A percentile compares a stretch with the other conserved stretches of the same genome.
phyloP scores from a whole-genome alignment of 2,113 vertebrate species.

The Rhabdomys dilectus region DNA sequence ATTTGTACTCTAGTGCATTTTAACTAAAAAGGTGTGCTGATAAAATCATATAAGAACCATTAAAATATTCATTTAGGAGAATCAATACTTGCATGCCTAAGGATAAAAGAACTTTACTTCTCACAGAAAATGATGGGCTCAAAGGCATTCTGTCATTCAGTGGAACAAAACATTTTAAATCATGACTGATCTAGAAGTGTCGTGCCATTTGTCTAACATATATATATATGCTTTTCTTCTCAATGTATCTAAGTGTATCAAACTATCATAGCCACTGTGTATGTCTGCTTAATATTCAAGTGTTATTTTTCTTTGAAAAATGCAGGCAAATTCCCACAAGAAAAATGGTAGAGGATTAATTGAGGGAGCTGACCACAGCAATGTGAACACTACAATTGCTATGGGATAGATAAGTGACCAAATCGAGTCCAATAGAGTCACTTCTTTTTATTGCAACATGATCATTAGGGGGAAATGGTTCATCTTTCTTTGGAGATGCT shows the following conservation, averaged over 20 bases:
- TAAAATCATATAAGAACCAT: neutral
- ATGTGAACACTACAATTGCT: neutral
- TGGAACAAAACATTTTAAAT: constrained; percentile 26
- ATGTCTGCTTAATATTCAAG: neutral
- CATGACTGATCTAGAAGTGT: neutral
- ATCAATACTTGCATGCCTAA: neutral
- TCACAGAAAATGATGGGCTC: neutral
- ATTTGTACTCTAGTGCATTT: constrained; percentile 22
- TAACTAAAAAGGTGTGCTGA: constrained; percentile 12
- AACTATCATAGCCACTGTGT: neutral
- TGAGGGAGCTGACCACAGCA: neutral
- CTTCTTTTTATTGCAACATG: neutral
- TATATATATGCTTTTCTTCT: constrained; percentile 7
- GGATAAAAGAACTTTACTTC: constrained; percentile 11
- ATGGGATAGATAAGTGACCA: neutral
- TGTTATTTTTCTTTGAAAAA: constrained; percentile 14
- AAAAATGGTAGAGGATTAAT: neutral
- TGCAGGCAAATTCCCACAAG: neutral
- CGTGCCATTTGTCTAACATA: neutral
- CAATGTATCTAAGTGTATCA: neutral
- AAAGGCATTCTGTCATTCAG: neutral
- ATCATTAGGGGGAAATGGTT: neutral
- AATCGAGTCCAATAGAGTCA: neutral
- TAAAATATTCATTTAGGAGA: constrained; percentile 15
- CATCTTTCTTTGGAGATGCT: neutral